These are phyloP conservation scores for Acleris holmiana DNA, from an alignment of 2,888 invertebrate species.

Conservation along the genomic window DNA sequence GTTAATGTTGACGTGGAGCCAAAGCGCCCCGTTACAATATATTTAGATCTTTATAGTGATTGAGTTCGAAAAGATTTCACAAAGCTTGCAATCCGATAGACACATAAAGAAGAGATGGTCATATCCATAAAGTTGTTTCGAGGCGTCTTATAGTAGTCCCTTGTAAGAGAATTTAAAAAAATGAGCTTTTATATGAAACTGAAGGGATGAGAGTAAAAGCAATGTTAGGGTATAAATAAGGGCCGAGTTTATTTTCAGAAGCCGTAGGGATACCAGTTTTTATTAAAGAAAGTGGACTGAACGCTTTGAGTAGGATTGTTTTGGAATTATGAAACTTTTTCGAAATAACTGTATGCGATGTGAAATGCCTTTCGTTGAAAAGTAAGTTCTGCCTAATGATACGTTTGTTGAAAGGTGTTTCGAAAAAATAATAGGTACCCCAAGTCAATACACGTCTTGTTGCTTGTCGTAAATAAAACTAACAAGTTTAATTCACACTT, in stretches of 20 bases:
- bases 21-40: too few relatives aligned
- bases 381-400: too few relatives aligned
- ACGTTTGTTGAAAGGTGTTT: too few relatives aligned
- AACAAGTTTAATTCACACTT: too few relatives aligned
- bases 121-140: constrained; percentile 35
- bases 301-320: not conserved
- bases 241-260: constrained; percentile 54
- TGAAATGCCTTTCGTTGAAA: too few relatives aligned
- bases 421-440: too few relatives aligned
- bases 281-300: not conserved
- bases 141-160: constrained; percentile 29
- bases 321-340: too few relatives aligned
- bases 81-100: constrained; percentile 26
- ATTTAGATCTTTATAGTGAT: constrained; percentile 30
- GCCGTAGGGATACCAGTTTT: constrained; percentile 11
- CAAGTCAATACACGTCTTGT: too few relatives aligned
- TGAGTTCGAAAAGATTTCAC: constrained; percentile 34
- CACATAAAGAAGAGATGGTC: constrained; percentile 28
- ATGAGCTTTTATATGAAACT: constrained; percentile 39
- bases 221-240: constrained; percentile 63
- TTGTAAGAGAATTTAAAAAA: constrained; percentile 32
- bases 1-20: too few relatives aligned
- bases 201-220: constrained; percentile 53
- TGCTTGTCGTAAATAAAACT: too few relatives aligned
- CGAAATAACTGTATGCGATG: too few relatives aligned